A percentile compares a stretch with the other conserved stretches of the same genome.
These are phyloP conservation scores for Anniella stebbinsi DNA, from an alignment of 2,797 vertebrate species.

Conservation along the genomic window DNA sequence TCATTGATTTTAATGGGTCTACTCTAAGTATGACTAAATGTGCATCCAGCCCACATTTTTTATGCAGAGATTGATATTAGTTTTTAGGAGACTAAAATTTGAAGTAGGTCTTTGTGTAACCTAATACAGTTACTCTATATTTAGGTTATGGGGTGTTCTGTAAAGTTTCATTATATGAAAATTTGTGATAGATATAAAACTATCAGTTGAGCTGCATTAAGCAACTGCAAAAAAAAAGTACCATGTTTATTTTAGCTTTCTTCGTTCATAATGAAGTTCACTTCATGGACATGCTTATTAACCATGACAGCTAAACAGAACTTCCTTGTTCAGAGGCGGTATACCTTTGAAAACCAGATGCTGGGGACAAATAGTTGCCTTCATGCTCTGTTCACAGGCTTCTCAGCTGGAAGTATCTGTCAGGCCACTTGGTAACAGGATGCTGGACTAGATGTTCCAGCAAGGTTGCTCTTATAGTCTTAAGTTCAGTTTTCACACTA, in stretches of 20 bases:
- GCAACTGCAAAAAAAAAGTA: not conserved
- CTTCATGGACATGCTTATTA: not conserved
- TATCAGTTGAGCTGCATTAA: not conserved
- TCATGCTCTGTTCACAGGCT: not conserved
- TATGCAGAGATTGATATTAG: not conserved
- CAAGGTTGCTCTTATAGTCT: not conserved
- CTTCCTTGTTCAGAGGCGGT: not conserved
- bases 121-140: not conserved
- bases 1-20: not conserved
- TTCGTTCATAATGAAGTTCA: not conserved
- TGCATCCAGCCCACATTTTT: not conserved
- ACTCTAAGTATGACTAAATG: not conserved
- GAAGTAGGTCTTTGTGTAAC: not conserved
- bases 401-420: not conserved
- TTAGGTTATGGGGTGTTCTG: not conserved
- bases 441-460: not conserved
- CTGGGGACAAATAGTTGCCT: not conserved
- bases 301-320: not conserved
- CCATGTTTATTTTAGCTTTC: not conserved
- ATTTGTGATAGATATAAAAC: not conserved
- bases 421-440: not conserved
- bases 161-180: not conserved
- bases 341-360: not conserved
- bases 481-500: not conserved
- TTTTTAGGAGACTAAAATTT: not conserved